Conservation (phyloP, 1,140 invertebrate genomes). For the Solenopsis fugax region DNA sequence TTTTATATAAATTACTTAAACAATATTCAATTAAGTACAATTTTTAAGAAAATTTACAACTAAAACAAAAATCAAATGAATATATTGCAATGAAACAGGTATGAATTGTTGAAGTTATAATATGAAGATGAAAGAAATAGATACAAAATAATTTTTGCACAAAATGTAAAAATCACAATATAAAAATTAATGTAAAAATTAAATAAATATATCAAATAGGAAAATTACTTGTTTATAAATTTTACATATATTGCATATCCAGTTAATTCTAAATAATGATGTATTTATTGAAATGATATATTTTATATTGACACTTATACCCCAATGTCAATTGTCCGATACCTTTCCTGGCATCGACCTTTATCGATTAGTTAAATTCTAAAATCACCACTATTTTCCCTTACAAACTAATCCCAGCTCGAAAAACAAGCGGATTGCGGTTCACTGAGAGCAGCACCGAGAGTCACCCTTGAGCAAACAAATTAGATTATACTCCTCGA, state of each 20-base stretch:
- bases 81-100: not conserved
- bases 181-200: not conserved
- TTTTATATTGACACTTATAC: not conserved
- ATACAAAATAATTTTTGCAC: not conserved
- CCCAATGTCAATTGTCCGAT: not conserved
- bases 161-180: not conserved
- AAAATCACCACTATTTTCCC: conserved; percentile 33
- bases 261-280: not conserved
- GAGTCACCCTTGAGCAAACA: conserved; percentile 81
- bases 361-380: not conserved
- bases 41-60: not conserved
- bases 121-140: not conserved
- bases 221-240: not conserved
- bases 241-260: not conserved
- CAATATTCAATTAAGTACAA: not conserved
- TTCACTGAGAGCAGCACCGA: conserved; percentile 77
- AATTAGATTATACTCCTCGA: conserved; percentile 84
- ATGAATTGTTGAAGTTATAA: not conserved
- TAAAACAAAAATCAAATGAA: not conserved
- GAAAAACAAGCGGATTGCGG: conserved; percentile 82
- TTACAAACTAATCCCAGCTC: conserved; percentile 78
- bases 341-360: not conserved
- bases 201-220: not conserved
- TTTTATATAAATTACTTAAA: not conserved
- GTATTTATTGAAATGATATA: not conserved